Evolutionary conservation across 2,113 vertebrate species (phyloP).

Genomic region (Litocranius walleri): DNA sequence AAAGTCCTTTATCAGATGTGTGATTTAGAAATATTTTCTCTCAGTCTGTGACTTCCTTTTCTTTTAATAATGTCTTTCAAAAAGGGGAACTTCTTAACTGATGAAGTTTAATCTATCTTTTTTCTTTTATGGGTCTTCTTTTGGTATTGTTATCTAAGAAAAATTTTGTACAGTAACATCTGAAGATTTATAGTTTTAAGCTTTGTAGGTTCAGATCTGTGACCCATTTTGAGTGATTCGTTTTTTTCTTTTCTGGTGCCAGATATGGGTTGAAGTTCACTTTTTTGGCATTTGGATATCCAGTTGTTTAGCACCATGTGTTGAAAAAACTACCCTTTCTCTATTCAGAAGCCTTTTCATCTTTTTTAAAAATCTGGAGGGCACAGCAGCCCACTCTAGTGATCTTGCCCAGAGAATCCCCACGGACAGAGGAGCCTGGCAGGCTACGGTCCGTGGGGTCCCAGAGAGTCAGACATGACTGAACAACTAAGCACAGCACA

Average conservation of each 20-base stretch:
- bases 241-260: not conserved
- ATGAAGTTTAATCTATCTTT: not conserved
- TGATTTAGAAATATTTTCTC: not conserved
- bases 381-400: not conserved
- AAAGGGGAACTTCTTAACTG: not conserved
- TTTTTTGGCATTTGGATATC: not conserved
- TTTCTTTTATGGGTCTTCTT: not conserved
- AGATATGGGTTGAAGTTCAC: not conserved
- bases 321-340: not conserved
- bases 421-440: not conserved
- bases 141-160: not conserved
- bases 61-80: not conserved
- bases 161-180: not conserved
- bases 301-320: not conserved
- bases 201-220: not conserved
- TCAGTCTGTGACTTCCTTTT: not conserved
- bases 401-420: not conserved
- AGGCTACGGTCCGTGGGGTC: not conserved
- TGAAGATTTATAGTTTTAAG: not conserved
- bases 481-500: not conserved
- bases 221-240: not conserved
- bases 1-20: not conserved
- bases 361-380: not conserved
- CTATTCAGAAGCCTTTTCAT: not conserved
- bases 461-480: not conserved